Evolutionary conservation across 2,888 invertebrate genomes (phyloP).

Genomic region (Sinohyriopsis cumingii): DNA sequence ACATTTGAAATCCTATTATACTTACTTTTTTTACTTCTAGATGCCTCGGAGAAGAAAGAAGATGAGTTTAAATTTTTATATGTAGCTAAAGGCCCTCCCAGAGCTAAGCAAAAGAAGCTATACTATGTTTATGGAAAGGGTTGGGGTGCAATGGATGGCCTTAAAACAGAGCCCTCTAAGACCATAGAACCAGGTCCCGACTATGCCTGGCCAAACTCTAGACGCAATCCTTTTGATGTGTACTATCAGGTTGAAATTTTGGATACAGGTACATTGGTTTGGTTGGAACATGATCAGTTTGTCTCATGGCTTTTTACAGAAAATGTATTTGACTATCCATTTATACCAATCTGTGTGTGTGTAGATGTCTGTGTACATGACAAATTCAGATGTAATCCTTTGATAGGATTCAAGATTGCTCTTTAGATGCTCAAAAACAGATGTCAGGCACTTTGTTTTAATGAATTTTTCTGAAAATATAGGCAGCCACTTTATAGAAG

Average conservation of each 20-base stretch:
- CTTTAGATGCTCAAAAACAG: too few relatives aligned
- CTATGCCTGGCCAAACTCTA: slow-evolving; percentile 52
- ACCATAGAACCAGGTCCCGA: slow-evolving; percentile 45
- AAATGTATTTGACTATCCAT: too few relatives aligned
- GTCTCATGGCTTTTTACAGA: too few relatives aligned
- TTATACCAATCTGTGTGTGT: too few relatives aligned
- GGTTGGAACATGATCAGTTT: too few relatives aligned
- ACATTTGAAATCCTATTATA: neutral
- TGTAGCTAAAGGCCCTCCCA: slow-evolving; percentile 62
- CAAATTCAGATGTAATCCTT: too few relatives aligned
- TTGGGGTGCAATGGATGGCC: slow-evolving; percentile 51
- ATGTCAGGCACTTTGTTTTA: too few relatives aligned
- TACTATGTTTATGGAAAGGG: slow-evolving; percentile 67
- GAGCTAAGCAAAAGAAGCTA: slow-evolving; percentile 59
- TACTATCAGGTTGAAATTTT: slow-evolving; percentile 48
- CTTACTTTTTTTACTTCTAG: slow-evolving; percentile 22
- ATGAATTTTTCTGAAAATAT: too few relatives aligned
- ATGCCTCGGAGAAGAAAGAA: slow-evolving; percentile 49
- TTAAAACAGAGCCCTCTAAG: slow-evolving; percentile 38
- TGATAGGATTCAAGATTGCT: too few relatives aligned
- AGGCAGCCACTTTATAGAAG: too few relatives aligned
- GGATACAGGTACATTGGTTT: too few relatives aligned
- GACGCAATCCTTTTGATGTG: slow-evolving; percentile 53
- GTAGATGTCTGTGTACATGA: too few relatives aligned
- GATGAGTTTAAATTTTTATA: slow-evolving; percentile 55